Conservation (phyloP, 2,797 vertebrate species). For the Macrochelys suwanniensis region DNA sequence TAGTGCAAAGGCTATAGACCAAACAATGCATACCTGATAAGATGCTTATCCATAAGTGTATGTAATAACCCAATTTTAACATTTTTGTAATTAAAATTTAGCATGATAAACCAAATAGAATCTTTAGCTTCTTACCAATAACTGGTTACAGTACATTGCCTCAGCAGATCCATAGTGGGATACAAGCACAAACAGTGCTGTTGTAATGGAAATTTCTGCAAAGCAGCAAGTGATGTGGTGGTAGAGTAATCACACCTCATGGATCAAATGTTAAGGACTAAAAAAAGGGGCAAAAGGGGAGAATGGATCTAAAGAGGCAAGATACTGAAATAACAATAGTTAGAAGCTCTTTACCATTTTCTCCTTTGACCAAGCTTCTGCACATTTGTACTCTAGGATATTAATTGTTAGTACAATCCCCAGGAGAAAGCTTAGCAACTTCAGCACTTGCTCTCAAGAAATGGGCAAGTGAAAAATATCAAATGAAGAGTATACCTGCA, state of each 20-base stretch:
- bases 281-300: neutral
- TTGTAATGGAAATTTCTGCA: neutral
- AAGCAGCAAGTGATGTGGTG: neutral
- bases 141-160: neutral
- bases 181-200: accelerated
- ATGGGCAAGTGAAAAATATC: neutral
- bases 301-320: neutral
- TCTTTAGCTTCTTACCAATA: neutral
- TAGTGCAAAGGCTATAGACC: neutral
- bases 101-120: neutral
- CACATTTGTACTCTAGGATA: neutral
- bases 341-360: neutral
- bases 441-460: neutral
- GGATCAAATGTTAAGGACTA: neutral
- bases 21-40: neutral
- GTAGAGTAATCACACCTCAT: neutral
- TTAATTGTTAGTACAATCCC: neutral
- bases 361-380: neutral
- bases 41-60: neutral
- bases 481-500: neutral
- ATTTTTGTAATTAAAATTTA: neutral
- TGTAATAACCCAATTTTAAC: neutral
- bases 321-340: neutral
- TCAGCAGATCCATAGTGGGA: neutral
- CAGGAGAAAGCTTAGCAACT: neutral